A percentile compares a stretch with the other conserved stretches of the same genome.
These are phyloP conservation scores for Hozukius guyotensis DNA, from an alignment of 2,797 vertebrate genomes.

Conservation along the genomic window DNA sequence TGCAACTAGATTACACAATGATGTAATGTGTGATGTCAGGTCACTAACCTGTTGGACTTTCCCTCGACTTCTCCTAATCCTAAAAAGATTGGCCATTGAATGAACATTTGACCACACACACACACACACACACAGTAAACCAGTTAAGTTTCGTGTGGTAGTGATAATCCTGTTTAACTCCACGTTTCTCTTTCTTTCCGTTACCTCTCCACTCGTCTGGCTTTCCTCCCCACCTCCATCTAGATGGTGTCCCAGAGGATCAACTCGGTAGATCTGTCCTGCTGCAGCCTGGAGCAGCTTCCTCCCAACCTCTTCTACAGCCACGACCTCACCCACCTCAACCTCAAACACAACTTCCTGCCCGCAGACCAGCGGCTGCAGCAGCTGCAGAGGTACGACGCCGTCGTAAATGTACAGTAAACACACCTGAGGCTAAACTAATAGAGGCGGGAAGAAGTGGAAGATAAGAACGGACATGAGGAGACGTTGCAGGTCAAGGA, in stretches of 20 bases:
- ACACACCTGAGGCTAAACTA: constrained; percentile 32
- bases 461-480: background rate
- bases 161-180: constrained; percentile 63
- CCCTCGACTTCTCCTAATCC: constrained; percentile 57
- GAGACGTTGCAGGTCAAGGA: background rate
- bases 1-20: constrained; percentile 20
- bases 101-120: constrained; percentile 61
- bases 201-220: constrained; percentile 10
- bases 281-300: constrained; percentile 95
- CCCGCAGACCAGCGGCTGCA: constrained; percentile 85
- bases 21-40: constrained; percentile 25
- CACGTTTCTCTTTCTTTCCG: constrained; percentile 28
- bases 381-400: constrained; percentile 91
- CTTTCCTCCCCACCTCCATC: constrained; percentile 14
- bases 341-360: constrained; percentile 97
- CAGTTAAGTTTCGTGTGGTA: constrained; percentile 22
- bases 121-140: constrained; percentile 21
- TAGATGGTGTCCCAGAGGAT: constrained; percentile 98
- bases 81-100: constrained; percentile 60
- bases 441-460: background rate
- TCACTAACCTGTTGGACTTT: constrained; percentile 44
- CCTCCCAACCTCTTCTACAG: constrained; percentile 97
- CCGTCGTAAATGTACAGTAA: constrained; percentile 13
- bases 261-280: constrained; percentile 97
- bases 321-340: constrained; percentile 98